Evolutionary conservation across 2,797 vertebrate genomes (phyloP).

Genomic region (Aphelocoma californica): DNA sequence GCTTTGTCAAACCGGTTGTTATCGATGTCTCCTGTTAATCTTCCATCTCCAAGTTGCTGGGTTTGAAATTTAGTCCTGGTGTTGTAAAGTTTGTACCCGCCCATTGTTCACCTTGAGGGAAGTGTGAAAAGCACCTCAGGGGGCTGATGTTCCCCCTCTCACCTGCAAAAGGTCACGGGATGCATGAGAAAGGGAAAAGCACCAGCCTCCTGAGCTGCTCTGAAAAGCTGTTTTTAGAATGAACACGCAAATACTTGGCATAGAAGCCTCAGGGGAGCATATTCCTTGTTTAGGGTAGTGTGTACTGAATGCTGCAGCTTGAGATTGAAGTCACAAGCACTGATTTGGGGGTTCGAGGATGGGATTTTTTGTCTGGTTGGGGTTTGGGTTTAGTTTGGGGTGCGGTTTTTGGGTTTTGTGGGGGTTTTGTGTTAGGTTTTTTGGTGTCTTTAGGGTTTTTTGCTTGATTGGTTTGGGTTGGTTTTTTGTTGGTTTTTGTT

Average conservation of each 20-base stretch:
- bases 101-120: not conserved
- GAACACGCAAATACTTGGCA: not conserved
- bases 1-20: not conserved
- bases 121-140: not conserved
- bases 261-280: not conserved
- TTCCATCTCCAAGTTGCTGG: not conserved
- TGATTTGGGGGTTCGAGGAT: not conserved
- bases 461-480: accelerated
- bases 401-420: not conserved
- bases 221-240: not conserved
- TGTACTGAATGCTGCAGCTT: not conserved
- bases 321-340: not conserved
- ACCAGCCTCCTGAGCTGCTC: not conserved
- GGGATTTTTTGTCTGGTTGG: too few species aligned
- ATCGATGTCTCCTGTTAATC: not conserved
- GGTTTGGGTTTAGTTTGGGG: not conserved
- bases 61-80: not conserved
- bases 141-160: not conserved
- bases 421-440: not conserved
- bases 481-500: not conserved
- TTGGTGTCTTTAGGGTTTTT: accelerated
- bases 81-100: not conserved
- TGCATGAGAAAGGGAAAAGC: not conserved
- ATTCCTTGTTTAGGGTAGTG: not conserved
- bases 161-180: not conserved